Conservation (phyloP, 2,797 vertebrate genomes). For the Oreochromis grahami region DNA sequence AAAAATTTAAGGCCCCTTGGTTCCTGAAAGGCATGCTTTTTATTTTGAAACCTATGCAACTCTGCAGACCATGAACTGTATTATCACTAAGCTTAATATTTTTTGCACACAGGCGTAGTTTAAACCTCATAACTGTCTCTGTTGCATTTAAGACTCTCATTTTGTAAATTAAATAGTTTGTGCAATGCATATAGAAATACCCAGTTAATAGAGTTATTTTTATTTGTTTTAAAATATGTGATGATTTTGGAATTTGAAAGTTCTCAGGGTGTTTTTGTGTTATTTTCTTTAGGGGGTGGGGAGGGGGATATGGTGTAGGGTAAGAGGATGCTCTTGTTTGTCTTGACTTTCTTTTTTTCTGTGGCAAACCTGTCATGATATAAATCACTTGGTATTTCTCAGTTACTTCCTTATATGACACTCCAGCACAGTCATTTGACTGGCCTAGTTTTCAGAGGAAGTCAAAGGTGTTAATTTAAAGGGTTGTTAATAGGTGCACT, state of each 20-base stretch:
- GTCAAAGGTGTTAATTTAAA: slow-evolving; percentile 31
- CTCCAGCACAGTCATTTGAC: background rate
- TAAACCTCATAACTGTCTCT: background rate
- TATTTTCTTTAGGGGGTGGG: background rate
- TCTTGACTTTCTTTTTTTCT: slow-evolving; percentile 6
- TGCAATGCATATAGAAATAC: background rate
- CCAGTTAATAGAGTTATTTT: background rate
- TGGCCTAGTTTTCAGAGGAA: slow-evolving; percentile 16
- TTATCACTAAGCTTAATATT: background rate
- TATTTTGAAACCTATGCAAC: background rate
- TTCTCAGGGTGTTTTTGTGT: background rate
- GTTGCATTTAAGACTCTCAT: background rate
- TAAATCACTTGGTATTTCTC: background rate
- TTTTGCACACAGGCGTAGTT: background rate
- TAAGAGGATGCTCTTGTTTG: background rate
- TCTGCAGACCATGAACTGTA: background rate
- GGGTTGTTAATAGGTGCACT: background rate
- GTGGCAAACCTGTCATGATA: background rate
- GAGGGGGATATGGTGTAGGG: background rate
- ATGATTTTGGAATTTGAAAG: background rate
- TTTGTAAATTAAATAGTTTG: background rate
- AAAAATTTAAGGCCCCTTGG: background rate
- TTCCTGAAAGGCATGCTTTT: background rate
- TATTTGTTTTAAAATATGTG: background rate
- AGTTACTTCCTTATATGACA: slow-evolving; percentile 21